Evolutionary conservation across 2,888 invertebrate species (phyloP).

Genomic region (Plagodis dolabraria): DNA sequence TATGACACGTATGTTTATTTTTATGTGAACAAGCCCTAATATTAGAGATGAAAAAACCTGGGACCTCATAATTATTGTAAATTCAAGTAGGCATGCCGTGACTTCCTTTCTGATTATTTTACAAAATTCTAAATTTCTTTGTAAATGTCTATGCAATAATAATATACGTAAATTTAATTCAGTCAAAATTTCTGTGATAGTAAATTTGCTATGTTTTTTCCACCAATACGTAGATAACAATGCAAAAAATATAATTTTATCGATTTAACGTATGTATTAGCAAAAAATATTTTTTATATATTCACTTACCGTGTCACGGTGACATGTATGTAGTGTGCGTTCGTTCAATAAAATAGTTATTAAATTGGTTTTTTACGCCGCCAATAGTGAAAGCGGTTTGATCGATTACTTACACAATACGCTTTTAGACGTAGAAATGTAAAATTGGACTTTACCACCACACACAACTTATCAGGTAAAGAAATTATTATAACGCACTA

Average conservation of each 20-base stretch:
- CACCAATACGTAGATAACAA: too few species aligned
- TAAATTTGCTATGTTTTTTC: conserved; percentile 29
- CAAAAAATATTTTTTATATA: conserved; percentile 63
- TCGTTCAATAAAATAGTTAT: conserved; percentile 67
- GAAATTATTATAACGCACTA: conserved; percentile 35
- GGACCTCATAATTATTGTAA: conserved; percentile 20
- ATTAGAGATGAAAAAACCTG: conserved; percentile 21
- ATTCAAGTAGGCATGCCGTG: conserved; percentile 51
- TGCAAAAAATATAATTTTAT: conserved; percentile 45
- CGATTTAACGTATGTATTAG: conserved; percentile 45
- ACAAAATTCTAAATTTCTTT: conserved; percentile 26
- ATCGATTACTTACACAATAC: conserved; percentile 50
- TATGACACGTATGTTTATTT: conserved; percentile 2
- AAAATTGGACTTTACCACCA: conserved; percentile 40
- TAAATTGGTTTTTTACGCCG: conserved; percentile 51
- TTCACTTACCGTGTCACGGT: conserved; percentile 72
- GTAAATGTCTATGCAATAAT: conserved; percentile 20
- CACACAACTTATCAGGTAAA: conserved; percentile 45
- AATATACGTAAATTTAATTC: conserved; percentile 17
- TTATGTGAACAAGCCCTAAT: conserved; percentile 9
- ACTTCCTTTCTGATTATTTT: conserved; percentile 31
- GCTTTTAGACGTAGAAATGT: conserved; percentile 42
- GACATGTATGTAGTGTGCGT: conserved; percentile 74
- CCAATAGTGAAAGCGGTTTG: conserved; percentile 63
- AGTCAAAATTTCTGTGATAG: conserved; percentile 38